phyloP scores from a whole-genome alignment of 2,797 vertebrate genomes.

The Amblyopsis hoosieri region DNA sequence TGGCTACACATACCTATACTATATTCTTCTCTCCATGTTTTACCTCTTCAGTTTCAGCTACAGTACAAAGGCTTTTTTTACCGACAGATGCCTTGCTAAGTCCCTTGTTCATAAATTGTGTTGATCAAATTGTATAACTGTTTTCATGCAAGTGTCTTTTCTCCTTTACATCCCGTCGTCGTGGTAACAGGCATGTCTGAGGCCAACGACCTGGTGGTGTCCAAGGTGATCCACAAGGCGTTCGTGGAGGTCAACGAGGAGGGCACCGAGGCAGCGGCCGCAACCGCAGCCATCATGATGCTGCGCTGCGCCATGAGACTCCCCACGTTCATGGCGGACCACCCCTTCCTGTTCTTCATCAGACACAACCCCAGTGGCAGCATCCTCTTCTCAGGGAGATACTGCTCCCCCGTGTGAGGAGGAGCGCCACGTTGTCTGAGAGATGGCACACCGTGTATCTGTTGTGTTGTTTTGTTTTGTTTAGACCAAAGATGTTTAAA shows the following conservation, averaged over 20 bases:
- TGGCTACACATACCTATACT: too few species aligned
- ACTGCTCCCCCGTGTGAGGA: slow-evolving; percentile 69
- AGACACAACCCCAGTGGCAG: slow-evolving; percentile 75
- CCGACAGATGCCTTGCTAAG: too few species aligned
- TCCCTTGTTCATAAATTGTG: too few species aligned
- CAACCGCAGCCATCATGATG: slow-evolving; percentile 71
- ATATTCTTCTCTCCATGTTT: too few species aligned
- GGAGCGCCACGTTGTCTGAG: not conserved
- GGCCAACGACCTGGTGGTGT: slow-evolving; percentile 75
- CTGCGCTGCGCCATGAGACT: slow-evolving; percentile 38
- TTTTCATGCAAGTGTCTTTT: not conserved
- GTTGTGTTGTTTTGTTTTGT: not conserved
- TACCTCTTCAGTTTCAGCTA: too few species aligned
- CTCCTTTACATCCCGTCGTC: not conserved
- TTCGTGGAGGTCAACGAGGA: too few species aligned
- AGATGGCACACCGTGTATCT: not conserved
- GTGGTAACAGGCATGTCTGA: slow-evolving; percentile 77
- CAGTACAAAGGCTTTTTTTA: not conserved
- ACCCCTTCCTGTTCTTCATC: slow-evolving; percentile 93
- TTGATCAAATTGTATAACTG: too few species aligned
- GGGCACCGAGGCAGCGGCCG: slow-evolving; percentile 83
- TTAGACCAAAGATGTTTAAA: not conserved
- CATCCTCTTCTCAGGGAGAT: slow-evolving; percentile 86
- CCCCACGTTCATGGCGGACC: slow-evolving; percentile 77
- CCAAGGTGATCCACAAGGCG: slow-evolving; percentile 67